These are phyloP conservation scores for Sycophila texana DNA, from an alignment of 2,888 invertebrate species.

Conservation along the genomic window DNA sequence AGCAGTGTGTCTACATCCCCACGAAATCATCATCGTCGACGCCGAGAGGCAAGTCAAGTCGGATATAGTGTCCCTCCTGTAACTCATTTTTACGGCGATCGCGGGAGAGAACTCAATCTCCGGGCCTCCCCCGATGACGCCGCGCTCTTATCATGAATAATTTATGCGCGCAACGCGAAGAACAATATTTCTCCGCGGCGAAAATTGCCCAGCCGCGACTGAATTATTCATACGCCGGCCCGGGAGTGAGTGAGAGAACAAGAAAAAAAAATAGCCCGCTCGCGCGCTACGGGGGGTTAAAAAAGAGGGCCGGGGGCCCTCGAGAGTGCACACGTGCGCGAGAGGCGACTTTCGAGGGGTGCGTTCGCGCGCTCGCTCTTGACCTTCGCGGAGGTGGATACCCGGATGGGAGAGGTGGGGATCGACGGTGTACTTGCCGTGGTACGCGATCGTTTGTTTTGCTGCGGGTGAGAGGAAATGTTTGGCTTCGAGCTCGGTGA, in stretches of 20 bases:
- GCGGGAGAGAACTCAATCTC: slow-evolving; percentile 29
- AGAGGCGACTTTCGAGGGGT: background rate
- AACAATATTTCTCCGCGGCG: slow-evolving; percentile 24
- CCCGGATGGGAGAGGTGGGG: background rate
- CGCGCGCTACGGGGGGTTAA: slow-evolving; percentile 22
- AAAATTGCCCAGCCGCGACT: slow-evolving; percentile 39
- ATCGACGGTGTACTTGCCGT: no score
- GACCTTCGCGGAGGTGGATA: slow-evolving; percentile 36
- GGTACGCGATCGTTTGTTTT: no score
- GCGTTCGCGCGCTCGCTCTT: slow-evolving; percentile 35
- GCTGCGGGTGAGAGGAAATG: no score
- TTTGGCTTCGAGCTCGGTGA: no score
- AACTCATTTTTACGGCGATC: no score
- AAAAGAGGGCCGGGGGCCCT: background rate
- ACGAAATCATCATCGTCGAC: no score
- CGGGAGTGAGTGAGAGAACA: background rate
- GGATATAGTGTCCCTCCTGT: no score
- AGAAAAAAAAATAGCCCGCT: background rate
- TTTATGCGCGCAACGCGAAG: slow-evolving; percentile 19
- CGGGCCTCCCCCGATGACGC: background rate
- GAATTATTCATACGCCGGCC: slow-evolving; percentile 47
- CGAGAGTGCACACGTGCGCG: background rate
- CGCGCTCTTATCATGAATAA: slow-evolving; percentile 42
- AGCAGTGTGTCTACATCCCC: no score
- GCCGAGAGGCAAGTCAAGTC: no score